A percentile compares a stretch with the other conserved stretches of the same genome.
Conservation (phyloP, 92 coral and sea anemone genomes). For the Heteractis magnifica region DNA sequence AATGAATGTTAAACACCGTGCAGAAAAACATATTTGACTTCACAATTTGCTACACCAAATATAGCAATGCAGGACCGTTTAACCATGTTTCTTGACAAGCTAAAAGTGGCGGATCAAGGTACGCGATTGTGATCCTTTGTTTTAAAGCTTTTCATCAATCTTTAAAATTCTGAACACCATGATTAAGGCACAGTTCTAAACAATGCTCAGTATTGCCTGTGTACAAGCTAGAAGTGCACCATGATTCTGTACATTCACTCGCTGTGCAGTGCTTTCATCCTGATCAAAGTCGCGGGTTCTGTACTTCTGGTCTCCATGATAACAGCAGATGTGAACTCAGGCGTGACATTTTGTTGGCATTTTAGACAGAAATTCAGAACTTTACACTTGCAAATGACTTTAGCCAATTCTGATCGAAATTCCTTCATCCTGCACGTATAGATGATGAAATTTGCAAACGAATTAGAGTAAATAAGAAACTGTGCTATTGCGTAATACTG, state of each 20-base stretch:
- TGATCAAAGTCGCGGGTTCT: neutral
- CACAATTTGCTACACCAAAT: too few species aligned
- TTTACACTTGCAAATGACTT: neutral
- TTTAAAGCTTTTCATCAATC: too few species aligned
- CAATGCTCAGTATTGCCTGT: too few species aligned
- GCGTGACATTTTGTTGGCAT: neutral
- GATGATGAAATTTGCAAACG: slow-evolving; percentile 3
- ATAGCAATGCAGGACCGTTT: too few species aligned
- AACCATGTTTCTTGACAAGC: too few species aligned
- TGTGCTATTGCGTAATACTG: neutral
- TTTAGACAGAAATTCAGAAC: neutral
- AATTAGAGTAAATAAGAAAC: neutral
- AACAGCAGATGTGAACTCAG: neutral
- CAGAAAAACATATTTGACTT: too few species aligned
- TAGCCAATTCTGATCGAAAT: neutral
- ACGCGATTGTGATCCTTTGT: too few species aligned
- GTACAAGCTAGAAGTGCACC: too few species aligned
- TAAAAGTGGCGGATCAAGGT: too few species aligned
- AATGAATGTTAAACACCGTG: too few species aligned
- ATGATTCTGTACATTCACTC: neutral
- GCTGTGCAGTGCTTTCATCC: neutral
- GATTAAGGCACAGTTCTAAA: too few species aligned
- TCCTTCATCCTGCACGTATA: neutral
- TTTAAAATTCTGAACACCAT: too few species aligned
- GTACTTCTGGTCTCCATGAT: neutral